Percentiles rank a stretch among this genome's conserved stretches.
Conservation (phyloP, 2,888 invertebrate species). For the Mellilla xanthometata region DNA sequence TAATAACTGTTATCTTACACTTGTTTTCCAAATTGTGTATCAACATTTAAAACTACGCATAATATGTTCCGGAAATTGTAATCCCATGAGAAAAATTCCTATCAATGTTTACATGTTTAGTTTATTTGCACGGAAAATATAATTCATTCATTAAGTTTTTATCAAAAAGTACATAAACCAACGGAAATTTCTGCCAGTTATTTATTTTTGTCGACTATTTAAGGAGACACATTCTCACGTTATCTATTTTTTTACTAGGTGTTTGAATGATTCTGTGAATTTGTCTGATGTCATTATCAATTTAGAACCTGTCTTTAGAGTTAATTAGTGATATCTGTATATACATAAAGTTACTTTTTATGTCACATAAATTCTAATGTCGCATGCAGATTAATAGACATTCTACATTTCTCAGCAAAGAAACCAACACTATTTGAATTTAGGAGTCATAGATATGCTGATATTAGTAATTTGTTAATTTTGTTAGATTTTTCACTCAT, state of each 20-base stretch:
- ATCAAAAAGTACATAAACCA: constrained; percentile 20
- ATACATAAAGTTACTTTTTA: no score
- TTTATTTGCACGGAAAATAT: constrained; percentile 3
- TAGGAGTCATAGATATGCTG: no score
- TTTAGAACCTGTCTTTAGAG: not conserved
- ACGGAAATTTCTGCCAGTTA: constrained; percentile 29
- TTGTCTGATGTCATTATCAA: not conserved
- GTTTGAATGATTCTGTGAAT: not conserved
- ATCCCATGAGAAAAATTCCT: constrained; percentile 17
- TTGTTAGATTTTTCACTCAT: no score
- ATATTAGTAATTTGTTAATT: no score
- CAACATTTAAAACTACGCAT: not conserved
- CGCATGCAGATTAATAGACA: no score
- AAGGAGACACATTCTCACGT: constrained; percentile 5
- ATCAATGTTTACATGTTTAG: constrained; percentile 20
- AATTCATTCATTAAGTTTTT: constrained; percentile 6
- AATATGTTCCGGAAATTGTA: constrained; percentile 15
- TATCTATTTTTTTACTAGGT: constrained; percentile 1
- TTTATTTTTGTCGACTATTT: constrained; percentile 19
- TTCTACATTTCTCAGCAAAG: no score
- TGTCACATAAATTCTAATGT: no score
- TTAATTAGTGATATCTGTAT: no score
- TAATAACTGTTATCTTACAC: no score
- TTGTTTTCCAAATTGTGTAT: no score
- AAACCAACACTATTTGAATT: no score